phyloP scores from a whole-genome alignment of 2,113 vertebrate species.

The Lates calcarifer region DNA sequence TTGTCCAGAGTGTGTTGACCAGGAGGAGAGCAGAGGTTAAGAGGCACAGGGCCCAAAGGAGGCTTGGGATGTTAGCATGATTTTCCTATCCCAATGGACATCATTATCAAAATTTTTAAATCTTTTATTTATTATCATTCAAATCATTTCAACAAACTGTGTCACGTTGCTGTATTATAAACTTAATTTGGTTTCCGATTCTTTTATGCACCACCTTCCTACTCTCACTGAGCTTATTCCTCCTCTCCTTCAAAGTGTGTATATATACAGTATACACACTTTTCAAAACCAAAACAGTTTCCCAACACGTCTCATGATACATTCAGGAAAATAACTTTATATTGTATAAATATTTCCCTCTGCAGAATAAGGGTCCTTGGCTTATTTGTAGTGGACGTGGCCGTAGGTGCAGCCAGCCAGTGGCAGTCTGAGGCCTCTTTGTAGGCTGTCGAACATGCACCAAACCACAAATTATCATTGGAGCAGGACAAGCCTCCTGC shows the following conservation, averaged over 20 bases:
- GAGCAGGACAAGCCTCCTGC: slow-evolving; percentile 85
- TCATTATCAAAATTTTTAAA: background rate
- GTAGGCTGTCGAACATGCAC: slow-evolving; percentile 88
- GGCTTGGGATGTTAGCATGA: background rate
- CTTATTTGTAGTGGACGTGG: slow-evolving; percentile 86
- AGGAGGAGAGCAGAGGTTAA: slow-evolving; percentile 69
- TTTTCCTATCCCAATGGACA: background rate
- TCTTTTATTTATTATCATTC: background rate
- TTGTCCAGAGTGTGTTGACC: slow-evolving; percentile 75
- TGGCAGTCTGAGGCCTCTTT: slow-evolving; percentile 91
- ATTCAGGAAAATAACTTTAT: slow-evolving; percentile 71
- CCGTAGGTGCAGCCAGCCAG: slow-evolving; percentile 83
- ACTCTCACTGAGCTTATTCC: slow-evolving; percentile 31
- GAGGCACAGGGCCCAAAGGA: slow-evolving; percentile 46
- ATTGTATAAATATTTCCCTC: slow-evolving; percentile 74
- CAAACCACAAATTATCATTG: slow-evolving; percentile 95
- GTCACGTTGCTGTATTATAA: background rate
- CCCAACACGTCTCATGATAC: slow-evolving; percentile 59
- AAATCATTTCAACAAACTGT: background rate
- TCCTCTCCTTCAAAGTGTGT: slow-evolving; percentile 32
- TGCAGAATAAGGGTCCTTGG: slow-evolving; percentile 60
- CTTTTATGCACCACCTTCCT: slow-evolving; percentile 12
- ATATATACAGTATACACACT: slow-evolving; percentile 42
- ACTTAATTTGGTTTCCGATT: background rate
- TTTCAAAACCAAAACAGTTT: slow-evolving; percentile 56